phyloP scores from a whole-genome alignment of 2,797 vertebrate species.

The Ceryle rudis region DNA sequence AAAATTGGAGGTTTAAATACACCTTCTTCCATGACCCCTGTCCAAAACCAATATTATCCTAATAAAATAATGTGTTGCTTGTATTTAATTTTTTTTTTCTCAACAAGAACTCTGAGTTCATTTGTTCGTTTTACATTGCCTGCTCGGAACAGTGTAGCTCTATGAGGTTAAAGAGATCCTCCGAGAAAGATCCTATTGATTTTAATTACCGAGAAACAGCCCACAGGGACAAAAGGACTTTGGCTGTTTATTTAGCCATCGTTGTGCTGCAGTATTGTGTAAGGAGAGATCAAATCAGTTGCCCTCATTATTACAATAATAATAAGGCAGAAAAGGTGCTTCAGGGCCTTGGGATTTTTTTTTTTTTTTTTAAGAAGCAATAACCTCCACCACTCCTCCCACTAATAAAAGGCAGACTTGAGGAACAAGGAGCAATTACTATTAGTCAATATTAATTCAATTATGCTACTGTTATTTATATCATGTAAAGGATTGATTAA shows the following conservation, averaged over 20 bases:
- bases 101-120: constrained; percentile 64
- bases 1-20: not conserved
- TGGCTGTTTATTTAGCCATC: constrained; percentile 91
- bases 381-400: constrained; percentile 73
- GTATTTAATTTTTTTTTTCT: not conserved
- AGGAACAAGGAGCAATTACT: constrained; percentile 81
- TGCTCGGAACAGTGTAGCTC: constrained; percentile 66
- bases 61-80: constrained; percentile 46
- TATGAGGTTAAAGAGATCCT: constrained; percentile 86
- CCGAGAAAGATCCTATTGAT: constrained; percentile 97
- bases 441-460: constrained; percentile 84
- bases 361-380: constrained; percentile 68
- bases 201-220: constrained; percentile 98
- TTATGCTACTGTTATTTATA: constrained; percentile 78
- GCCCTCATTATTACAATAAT: constrained; percentile 94
- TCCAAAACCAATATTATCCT: constrained; percentile 20
- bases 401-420: constrained; percentile 65
- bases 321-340: constrained; percentile 89
- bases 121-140: constrained; percentile 75
- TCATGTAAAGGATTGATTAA: constrained; percentile 60
- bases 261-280: constrained; percentile 88
- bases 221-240: constrained; percentile 93
- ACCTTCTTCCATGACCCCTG: not conserved
- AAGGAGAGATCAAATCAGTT: constrained; percentile 92
- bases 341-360: constrained; percentile 79